A percentile compares a stretch with the other conserved stretches of the same genome.
Evolutionary conservation across 2,888 invertebrate genomes (phyloP).

Genomic region (Tholera decimalis): DNA sequence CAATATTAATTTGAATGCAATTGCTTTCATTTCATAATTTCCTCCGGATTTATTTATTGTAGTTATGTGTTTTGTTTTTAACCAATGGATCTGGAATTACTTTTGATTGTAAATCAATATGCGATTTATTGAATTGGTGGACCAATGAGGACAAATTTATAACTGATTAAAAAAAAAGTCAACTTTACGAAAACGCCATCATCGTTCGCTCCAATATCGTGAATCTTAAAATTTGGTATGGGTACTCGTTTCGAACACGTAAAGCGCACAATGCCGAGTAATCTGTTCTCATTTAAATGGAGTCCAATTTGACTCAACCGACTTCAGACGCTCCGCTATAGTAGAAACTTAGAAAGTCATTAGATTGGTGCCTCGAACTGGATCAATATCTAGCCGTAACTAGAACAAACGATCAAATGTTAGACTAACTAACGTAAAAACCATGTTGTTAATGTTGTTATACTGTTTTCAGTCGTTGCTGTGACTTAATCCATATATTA

Average conservation of each 20-base stretch:
- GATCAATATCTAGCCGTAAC: constrained; percentile 28
- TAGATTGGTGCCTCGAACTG: constrained; percentile 21
- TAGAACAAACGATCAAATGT: constrained; percentile 17
- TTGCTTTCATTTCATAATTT: too few relatives aligned
- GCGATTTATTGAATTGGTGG: too few relatives aligned
- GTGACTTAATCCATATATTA: neutral
- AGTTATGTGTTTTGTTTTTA: too few relatives aligned
- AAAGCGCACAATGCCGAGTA: constrained; percentile 27
- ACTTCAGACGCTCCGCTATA: constrained; percentile 33
- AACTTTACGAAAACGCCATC: neutral
- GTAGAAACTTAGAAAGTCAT: constrained; percentile 40
- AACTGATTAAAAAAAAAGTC: neutral
- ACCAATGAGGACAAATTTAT: neutral
- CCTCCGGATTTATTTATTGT: too few relatives aligned
- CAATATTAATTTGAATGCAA: too few relatives aligned
- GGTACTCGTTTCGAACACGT: constrained; percentile 3
- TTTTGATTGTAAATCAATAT: too few relatives aligned
- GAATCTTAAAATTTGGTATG: neutral
- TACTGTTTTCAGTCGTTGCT: neutral
- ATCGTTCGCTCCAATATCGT: constrained; percentile 2
- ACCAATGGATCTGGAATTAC: too few relatives aligned
- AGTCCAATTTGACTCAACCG: constrained; percentile 47
- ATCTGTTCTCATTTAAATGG: constrained; percentile 51
- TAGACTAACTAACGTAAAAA: constrained; percentile 2
- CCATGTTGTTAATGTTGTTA: neutral